These are phyloP conservation scores for Caenorhabditis macrosperma DNA, from an alignment of 2,888 invertebrate genomes.

Conservation along the genomic window DNA sequence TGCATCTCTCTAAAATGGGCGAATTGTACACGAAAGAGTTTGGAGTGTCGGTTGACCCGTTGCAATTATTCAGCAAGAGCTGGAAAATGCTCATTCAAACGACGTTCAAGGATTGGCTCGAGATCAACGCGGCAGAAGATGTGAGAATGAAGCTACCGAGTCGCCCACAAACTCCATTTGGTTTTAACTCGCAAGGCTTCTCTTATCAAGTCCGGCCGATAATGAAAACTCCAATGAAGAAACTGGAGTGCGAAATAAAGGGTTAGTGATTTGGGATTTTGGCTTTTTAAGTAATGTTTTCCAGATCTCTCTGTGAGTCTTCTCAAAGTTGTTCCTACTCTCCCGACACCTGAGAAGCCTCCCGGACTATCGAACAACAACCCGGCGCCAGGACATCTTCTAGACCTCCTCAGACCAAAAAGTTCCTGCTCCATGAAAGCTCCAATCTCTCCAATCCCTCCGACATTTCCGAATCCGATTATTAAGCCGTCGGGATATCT, in stretches of 20 bases:
- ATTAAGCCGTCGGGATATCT: neutral
- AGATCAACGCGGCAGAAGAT: neutral
- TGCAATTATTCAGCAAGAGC: slow-evolving; percentile 37
- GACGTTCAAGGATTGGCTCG: slow-evolving; percentile 37
- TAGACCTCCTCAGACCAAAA: neutral
- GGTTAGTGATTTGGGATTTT: too few species aligned
- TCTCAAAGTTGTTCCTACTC: too few species aligned
- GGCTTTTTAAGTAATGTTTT: too few species aligned
- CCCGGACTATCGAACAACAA: neutral
- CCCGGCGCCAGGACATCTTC: neutral
- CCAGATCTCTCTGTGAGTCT: slow-evolving; percentile 22
- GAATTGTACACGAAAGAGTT: slow-evolving; percentile 28
- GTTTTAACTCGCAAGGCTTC: neutral
- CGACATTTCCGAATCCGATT: neutral
- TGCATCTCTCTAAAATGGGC: slow-evolving; percentile 41
- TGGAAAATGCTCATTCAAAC: slow-evolving; percentile 33
- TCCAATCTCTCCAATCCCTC: too few species aligned
- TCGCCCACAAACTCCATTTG: too few species aligned
- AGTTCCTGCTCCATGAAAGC: neutral
- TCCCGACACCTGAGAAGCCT: slow-evolving; percentile 13
- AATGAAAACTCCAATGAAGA: too few species aligned
- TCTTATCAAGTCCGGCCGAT: too few species aligned
- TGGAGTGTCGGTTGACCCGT: slow-evolving; percentile 14
- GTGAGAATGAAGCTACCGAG: slow-evolving; percentile 9
- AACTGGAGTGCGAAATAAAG: too few species aligned